A percentile compares a stretch with the other conserved stretches of the same genome.
Conservation (phyloP, 2,888 invertebrate genomes). For the Minunthozetes semirufus region DNA sequence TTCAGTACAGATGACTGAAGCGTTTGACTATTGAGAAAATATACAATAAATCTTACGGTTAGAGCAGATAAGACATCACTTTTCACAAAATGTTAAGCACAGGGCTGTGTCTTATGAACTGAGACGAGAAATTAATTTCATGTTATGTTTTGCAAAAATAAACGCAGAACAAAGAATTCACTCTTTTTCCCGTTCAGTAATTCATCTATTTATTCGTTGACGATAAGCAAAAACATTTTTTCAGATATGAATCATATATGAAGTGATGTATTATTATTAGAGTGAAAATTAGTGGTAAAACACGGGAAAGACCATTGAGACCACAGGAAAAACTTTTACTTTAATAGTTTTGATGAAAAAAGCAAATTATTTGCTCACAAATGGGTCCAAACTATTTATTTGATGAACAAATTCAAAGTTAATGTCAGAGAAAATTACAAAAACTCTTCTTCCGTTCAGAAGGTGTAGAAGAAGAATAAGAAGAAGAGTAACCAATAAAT, state of each 20-base stretch:
- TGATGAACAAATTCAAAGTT: too few relatives aligned
- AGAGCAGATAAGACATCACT: slow-evolving; percentile 8
- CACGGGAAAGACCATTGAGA: neutral
- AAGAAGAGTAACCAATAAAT: too few relatives aligned
- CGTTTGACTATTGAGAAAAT: neutral
- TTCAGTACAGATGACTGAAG: neutral
- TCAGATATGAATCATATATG: neutral
- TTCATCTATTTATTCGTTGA: neutral
- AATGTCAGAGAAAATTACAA: too few relatives aligned
- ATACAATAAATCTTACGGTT: slow-evolving; percentile 21
- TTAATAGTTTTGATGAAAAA: too few relatives aligned
- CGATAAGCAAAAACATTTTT: neutral
- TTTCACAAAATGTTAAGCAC: slow-evolving; percentile 1
- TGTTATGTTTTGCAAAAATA: neutral
- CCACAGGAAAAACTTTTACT: too few relatives aligned
- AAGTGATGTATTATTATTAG: neutral
- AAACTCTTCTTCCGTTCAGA: too few relatives aligned
- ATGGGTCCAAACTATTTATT: too few relatives aligned
- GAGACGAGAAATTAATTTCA: slow-evolving; percentile 17
- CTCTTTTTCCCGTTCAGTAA: neutral
- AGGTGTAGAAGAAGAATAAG: too few relatives aligned
- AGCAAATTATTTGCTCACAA: too few relatives aligned
- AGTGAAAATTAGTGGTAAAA: neutral
- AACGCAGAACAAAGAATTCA: neutral
- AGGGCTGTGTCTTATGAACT: neutral